Percentiles rank a stretch among this genome's conserved stretches.
phyloP scores from a whole-genome alignment of 2,797 vertebrate genomes.

The Manis crassicaudata region DNA sequence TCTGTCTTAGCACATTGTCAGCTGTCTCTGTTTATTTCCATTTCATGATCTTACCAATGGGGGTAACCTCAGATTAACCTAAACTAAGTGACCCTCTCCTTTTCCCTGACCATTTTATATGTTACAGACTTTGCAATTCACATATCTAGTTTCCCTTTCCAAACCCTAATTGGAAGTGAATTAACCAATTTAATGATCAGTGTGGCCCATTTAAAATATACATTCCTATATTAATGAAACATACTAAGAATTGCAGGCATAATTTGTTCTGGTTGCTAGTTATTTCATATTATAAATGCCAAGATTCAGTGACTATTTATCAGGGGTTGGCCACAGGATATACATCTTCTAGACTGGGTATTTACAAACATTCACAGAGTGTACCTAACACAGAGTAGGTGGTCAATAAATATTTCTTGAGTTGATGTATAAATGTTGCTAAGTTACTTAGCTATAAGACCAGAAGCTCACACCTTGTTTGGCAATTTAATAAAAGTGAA shows the following conservation, averaged over 20 bases:
- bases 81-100: neutral
- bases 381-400: neutral
- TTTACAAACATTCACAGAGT: neutral
- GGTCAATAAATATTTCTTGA: constrained; percentile 2
- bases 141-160: neutral
- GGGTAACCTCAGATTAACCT: neutral
- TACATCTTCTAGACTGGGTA: neutral
- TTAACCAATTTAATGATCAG: neutral
- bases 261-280: neutral
- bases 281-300: neutral
- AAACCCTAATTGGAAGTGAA: neutral
- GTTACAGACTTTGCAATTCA: constrained; percentile 16
- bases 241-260: neutral
- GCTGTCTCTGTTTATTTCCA: neutral
- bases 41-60: neutral
- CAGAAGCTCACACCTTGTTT: neutral
- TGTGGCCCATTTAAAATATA: neutral
- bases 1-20: neutral
- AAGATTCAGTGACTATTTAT: neutral
- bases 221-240: neutral
- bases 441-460: neutral
- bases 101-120: neutral
- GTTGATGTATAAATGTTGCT: neutral
- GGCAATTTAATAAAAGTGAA: constrained; percentile 10
- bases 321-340: neutral